These are phyloP conservation scores for Acipenser oxyrinchus DNA, from an alignment of 2,797 vertebrate genomes.

Conservation along the genomic window DNA sequence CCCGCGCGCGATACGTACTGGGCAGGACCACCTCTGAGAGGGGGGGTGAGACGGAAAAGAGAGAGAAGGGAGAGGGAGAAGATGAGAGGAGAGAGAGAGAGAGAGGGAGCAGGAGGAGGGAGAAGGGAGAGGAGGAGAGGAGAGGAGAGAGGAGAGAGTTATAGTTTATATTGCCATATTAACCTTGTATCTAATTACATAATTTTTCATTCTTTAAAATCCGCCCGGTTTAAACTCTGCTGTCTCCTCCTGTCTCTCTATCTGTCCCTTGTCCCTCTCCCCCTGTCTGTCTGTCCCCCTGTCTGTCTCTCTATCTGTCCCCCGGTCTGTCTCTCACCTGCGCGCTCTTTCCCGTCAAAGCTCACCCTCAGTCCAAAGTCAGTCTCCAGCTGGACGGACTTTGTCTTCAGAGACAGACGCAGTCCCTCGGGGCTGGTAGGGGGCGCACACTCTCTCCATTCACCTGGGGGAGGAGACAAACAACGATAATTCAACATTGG, in stretches of 20 bases:
- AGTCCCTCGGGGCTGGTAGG: conserved; percentile 51
- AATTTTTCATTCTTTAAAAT: too few relatives aligned
- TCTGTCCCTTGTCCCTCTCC: background rate
- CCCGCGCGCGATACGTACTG: conserved; percentile 47
- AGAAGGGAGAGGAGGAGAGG: background rate
- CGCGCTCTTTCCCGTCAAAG: conserved; percentile 57
- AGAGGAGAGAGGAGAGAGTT: background rate
- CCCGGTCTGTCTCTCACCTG: conserved; percentile 42
- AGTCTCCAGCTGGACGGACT: conserved; percentile 55
- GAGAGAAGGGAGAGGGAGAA: background rate
- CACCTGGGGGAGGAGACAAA: conserved; percentile 42
- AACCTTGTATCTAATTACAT: too few relatives aligned
- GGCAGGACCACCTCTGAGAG: conserved; percentile 65
- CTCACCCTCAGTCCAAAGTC: conserved; percentile 66
- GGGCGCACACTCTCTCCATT: conserved; percentile 55
- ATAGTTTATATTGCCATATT: too few relatives aligned
- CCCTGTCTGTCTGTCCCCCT: conserved; percentile 55
- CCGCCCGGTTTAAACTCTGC: too few relatives aligned
- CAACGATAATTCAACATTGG: too few relatives aligned
- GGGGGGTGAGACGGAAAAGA: background rate
- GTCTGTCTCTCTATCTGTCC: conserved; percentile 10
- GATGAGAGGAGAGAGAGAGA: background rate
- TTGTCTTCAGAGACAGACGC: conserved; percentile 52
- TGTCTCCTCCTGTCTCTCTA: too few relatives aligned
- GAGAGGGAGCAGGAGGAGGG: background rate